A percentile compares a stretch with the other conserved stretches of the same genome.
These are phyloP conservation scores for Thumatha senex DNA, from an alignment of 2,888 invertebrate genomes.

Conservation along the genomic window DNA sequence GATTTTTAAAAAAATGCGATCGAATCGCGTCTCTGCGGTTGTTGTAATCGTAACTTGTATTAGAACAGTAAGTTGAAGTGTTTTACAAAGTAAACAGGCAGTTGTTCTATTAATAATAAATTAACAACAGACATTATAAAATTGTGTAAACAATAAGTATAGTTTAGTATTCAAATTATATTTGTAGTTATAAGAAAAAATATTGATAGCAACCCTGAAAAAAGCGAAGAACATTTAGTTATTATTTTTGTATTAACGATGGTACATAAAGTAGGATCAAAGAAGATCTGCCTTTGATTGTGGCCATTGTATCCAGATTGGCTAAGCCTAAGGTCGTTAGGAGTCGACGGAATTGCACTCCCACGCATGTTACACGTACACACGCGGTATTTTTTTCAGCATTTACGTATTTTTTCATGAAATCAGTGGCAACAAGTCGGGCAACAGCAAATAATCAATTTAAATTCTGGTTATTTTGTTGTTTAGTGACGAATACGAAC, in stretches of 20 bases:
- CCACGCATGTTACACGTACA: constrained; percentile 20
- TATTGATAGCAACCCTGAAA: constrained; percentile 3
- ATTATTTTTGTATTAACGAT: constrained; percentile 39
- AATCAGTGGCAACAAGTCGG: not conserved
- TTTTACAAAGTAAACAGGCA: too few relatives aligned
- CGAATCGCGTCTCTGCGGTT: too few relatives aligned
- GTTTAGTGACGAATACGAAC: too few relatives aligned
- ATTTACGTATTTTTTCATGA: constrained; percentile 5
- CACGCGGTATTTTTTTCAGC: constrained; percentile 15
- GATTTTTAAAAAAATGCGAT: too few relatives aligned
- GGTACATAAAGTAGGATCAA: constrained; percentile 30
- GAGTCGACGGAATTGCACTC: constrained; percentile 14
- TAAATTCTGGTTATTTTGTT: too few relatives aligned
- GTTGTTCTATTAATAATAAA: not conserved
- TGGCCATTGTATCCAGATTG: constrained; percentile 18
- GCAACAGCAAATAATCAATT: too few relatives aligned
- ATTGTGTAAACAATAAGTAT: too few relatives aligned
- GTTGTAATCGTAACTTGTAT: too few relatives aligned
- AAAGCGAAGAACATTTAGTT: constrained; percentile 26
- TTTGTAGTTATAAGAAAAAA: not conserved
- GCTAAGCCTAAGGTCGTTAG: constrained; percentile 19
- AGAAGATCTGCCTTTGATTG: constrained; percentile 22
- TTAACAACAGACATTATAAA: too few relatives aligned
- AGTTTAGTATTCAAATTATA: too few relatives aligned
- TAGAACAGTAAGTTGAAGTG: too few relatives aligned